A percentile compares a stretch with the other conserved stretches of the same genome.
Conservation (phyloP, 1,140 invertebrate species). For the Zaprionus vittiger region DNA sequence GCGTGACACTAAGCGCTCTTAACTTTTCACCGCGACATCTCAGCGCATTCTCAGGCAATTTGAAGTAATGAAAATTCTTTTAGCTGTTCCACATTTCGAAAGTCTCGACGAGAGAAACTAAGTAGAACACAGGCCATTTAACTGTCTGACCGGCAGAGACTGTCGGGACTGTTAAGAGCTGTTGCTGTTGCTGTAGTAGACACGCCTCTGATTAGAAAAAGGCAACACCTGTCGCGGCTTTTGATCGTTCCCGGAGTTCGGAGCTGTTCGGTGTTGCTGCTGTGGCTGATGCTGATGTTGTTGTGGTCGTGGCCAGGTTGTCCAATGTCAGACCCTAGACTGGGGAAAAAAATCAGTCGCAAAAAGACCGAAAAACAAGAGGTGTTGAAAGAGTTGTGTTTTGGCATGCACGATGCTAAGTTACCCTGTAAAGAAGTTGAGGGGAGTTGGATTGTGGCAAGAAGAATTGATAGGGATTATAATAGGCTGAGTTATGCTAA, state of each 20-base stretch:
- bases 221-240: slow-evolving; percentile 73
- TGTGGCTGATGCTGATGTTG: neutral
- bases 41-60: slow-evolving; percentile 29
- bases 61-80: slow-evolving; percentile 48
- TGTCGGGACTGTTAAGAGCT: slow-evolving; percentile 48
- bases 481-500: neutral
- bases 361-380: slow-evolving; percentile 16
- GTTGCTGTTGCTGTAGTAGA: slow-evolving; percentile 25
- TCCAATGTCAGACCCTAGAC: slow-evolving; percentile 36
- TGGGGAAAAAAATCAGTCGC: slow-evolving; percentile 12
- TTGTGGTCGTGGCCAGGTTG: slow-evolving; percentile 40
- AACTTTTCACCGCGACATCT: neutral
- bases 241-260: slow-evolving; percentile 47
- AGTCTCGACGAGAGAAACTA: slow-evolving; percentile 46
- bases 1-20: slow-evolving; percentile 6
- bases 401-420: neutral
- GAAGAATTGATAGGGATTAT: neutral
- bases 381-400: neutral
- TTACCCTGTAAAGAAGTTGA: neutral
- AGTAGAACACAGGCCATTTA: slow-evolving; percentile 78
- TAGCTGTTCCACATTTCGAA: slow-evolving; percentile 46
- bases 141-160: slow-evolving; percentile 49
- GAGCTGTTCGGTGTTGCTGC: neutral
- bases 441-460: neutral
- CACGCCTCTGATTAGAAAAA: slow-evolving; percentile 78